phyloP scores from a whole-genome alignment of 2,113 vertebrate species.

The Tor tambroides region DNA sequence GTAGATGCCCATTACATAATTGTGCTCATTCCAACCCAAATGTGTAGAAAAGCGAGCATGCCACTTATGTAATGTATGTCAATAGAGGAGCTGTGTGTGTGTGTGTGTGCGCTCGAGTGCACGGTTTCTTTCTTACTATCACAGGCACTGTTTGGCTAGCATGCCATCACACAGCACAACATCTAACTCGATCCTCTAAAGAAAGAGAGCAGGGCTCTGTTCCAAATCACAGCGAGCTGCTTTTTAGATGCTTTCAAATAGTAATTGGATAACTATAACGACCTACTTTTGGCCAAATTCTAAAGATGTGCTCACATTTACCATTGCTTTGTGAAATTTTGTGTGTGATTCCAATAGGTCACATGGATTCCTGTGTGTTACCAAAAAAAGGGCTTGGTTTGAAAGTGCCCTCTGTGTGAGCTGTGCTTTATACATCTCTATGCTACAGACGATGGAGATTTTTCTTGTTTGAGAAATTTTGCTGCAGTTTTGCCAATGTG shows the following conservation, averaged over 20 bases:
- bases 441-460: too few relatives aligned
- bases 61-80: slow-evolving; percentile 46
- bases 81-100: slow-evolving; percentile 31
- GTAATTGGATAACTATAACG: background rate
- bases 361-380: too few relatives aligned
- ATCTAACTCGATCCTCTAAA: background rate
- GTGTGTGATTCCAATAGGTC: too few relatives aligned
- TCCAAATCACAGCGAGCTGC: background rate
- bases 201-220: background rate
- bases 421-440: too few relatives aligned
- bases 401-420: too few relatives aligned
- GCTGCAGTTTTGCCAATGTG: too few relatives aligned
- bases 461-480: too few relatives aligned
- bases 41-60: slow-evolving; percentile 21
- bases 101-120: background rate
- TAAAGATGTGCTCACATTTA: background rate
- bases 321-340: background rate
- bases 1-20: slow-evolving; percentile 53
- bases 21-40: slow-evolving; percentile 36
- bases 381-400: too few relatives aligned
- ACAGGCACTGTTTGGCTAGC: background rate
- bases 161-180: background rate
- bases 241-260: background rate
- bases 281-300: background rate
- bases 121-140: background rate